Percentiles rank a stretch among this genome's conserved stretches.
phyloP scores from a whole-genome alignment of 2,888 invertebrate species.

The Petrophora chlorosata region DNA sequence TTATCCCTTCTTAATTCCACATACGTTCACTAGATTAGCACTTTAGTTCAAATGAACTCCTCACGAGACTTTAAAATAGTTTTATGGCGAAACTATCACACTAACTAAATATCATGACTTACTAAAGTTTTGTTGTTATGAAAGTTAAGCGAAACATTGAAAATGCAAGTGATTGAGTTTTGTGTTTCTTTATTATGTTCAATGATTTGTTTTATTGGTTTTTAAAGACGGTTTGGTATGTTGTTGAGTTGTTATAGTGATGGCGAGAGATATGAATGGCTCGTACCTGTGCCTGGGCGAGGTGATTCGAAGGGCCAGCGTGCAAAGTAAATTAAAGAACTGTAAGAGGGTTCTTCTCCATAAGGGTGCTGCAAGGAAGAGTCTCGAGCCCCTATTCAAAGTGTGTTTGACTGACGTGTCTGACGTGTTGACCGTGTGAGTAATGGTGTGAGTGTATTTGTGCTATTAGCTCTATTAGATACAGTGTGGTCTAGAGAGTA shows the following conservation, averaged over 20 bases:
- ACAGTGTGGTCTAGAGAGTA: background rate
- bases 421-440: constrained; percentile 30
- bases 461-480: background rate
- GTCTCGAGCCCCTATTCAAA: constrained; percentile 50
- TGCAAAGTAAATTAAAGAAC: constrained; percentile 74
- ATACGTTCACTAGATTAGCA: background rate
- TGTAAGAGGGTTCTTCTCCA: constrained; percentile 63
- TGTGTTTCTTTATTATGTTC: constrained; percentile 1
- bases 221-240: background rate
- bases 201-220: background rate
- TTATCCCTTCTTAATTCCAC: constrained; percentile 5
- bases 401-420: background rate
- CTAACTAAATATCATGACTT: background rate
- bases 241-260: constrained; percentile 15
- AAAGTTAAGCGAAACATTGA: background rate
- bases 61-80: constrained; percentile 19
- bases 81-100: constrained; percentile 9
- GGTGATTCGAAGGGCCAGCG: constrained; percentile 84
- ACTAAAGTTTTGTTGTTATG: constrained; percentile 5
- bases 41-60: background rate
- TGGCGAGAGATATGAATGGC: constrained; percentile 4
- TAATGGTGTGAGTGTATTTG: constrained; percentile 41
- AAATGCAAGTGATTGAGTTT: background rate
- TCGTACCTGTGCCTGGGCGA: constrained; percentile 80
- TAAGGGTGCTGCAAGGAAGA: constrained; percentile 45